Base-by-base conservation (phyloP, 2,113 vertebrate genomes). In the Heterocephalus glaber region DNA sequence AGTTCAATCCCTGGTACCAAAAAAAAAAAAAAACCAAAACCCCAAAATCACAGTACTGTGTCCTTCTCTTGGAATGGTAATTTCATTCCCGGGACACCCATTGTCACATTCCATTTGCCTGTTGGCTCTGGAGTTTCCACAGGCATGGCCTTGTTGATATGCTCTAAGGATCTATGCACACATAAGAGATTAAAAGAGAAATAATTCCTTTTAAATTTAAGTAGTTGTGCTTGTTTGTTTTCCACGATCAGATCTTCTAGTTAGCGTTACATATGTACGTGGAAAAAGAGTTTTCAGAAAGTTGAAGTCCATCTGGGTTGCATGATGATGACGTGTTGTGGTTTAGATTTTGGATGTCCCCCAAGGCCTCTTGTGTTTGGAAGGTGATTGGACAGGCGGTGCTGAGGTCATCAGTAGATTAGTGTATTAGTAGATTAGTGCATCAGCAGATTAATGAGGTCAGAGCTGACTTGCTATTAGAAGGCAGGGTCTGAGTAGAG, bases 71-170 rank as follows among this genome's bases (percentile, higher is more conserved):
- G 56, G 47, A 17, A 9, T 3, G n/a, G 30, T 19, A 26, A 28
- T 10, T 35, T 12, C 4, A 7, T 91, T 68, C 49, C 77, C 41
- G 28, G 60, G 63, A 30, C 49, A 74, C 13, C 44, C 4, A 16
- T 12, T 24, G n/a, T 24, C 26, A 24, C 26, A 30, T 66, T 26
- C 4, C 35, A 13, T 66, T 14, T 33, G 60, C 76, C 60, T 56
- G 5, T 5, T 35, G 61, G n/a, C 12, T 19, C 47, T 30, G 3
- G 38, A 49, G 13, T 5, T 1, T 41, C 86, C 81, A 11, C 16
- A 5, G 0, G 17, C 5, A 4, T n/a, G n/a, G 60, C 44, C 24
- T 1, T 3, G 6, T 3, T 4, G 54, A 24, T 1, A 0, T 24
- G 56, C 13, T 68, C 24, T 16, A 8, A 26, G 30, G 28, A 26